Base-by-base conservation (phyloP, 2,888 invertebrate genomes). In the Sinhomidia bicolor region DNA sequence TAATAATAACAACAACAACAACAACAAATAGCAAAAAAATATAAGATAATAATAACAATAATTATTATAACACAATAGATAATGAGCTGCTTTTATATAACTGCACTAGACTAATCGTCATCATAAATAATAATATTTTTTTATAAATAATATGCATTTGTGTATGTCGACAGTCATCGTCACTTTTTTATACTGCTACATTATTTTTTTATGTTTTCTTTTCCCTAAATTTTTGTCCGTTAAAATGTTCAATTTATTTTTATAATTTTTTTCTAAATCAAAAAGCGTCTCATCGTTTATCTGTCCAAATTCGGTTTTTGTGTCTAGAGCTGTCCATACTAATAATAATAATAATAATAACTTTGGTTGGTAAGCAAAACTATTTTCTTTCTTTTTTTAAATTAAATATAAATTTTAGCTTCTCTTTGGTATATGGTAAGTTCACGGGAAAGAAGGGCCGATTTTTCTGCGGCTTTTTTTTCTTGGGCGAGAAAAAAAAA, bases 1-100 rank as follows among this genome's bases (percentile, higher is more conserved):
- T 79, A 57, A 86, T 51, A 51, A 57, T 74, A 82, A 79, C 26
- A 80, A 80, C 60, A 80, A 62, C 29, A 71, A 54, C 51, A 54
- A 54, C 3, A 54, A 17, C 51, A 54, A 54, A 54, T 54, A 54
- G 14, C 17, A 54, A n/a, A n/a, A n/a, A n/a, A 60, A 47, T 83
- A 84, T 68, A 3, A 78, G 10, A n/a, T 76, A 76, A 47, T 44
- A 76, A 76, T 32, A 51, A 76, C n/a, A 26, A 79, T 78, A 82
- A 41, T n/a, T 54, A 57, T 54, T 20, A 65, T 36, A 54, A 78
- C 6, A 17, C 36, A 17, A 74, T 74, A 10, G 4, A 81, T 74
- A 87, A 86, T 79, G 81, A 87, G 87, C 81, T 81, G 54, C 74
- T 74, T n/a, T n/a, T n/a, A n/a, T n/a, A n/a, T n/a, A 68, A 87